Evolutionary conservation across 2,113 vertebrate genomes (phyloP).

Genomic region (Delphinus delphis): DNA sequence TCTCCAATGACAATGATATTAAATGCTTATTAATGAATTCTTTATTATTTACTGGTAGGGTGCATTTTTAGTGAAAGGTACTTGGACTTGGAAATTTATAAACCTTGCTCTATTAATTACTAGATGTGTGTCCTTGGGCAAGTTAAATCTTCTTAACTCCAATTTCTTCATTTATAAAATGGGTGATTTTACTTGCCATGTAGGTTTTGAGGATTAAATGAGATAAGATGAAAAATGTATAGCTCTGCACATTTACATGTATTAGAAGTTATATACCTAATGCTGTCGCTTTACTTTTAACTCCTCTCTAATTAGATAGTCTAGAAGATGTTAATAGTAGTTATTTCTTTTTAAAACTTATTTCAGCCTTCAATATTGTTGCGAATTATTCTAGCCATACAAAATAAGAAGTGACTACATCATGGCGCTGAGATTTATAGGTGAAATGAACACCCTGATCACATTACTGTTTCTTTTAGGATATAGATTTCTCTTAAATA

Average conservation of each 20-base stretch:
- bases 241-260: neutral
- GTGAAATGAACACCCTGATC: neutral
- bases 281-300: neutral
- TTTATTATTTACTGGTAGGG: neutral
- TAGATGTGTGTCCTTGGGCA: neutral
- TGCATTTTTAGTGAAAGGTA: neutral
- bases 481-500: neutral
- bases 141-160: constrained; percentile 6
- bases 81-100: constrained; percentile 32
- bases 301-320: neutral
- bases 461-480: neutral
- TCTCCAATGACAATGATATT: neutral
- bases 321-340: neutral
- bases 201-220: neutral
- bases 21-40: neutral
- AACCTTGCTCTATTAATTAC: neutral
- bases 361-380: neutral
- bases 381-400: neutral
- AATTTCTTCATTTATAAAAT: constrained; percentile 6
- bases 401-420: neutral
- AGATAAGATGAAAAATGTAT: neutral
- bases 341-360: neutral
- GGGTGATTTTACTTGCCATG: neutral
- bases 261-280: neutral
- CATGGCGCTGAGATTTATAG: neutral